Base-by-base conservation (phyloP, 2,888 invertebrate species). In the Dryobotodes eremita region DNA sequence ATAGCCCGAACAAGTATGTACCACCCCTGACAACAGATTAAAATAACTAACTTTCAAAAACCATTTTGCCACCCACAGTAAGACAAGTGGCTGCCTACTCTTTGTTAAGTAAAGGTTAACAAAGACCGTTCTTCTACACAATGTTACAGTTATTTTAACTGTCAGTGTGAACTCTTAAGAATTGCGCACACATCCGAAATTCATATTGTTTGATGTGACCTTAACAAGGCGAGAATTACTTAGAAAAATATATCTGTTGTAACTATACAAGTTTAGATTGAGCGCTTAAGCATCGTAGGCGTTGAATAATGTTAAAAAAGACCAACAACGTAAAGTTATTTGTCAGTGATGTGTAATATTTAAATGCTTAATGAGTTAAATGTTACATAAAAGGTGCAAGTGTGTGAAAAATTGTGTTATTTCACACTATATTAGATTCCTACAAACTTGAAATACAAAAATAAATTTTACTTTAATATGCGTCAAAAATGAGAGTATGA, bases 141-240 rank as follows among this genome's bases (percentile, higher is more conserved):
- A 73, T 74, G 83, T 71, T 77, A 84, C 75, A 79, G 75, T 83
- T 86, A 75, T 59, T 50, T 71, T 64, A 74, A 80, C 62, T 62
- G 74, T 75, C 71, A 84, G 65, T 81, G 69, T 79, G 71, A 82
- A 84, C 86, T 71, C 31, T 77, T 65, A 72, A 74, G 66, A 59
- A 79, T 83, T 75, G 84, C 71, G 50, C 26, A 84, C 23, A 59
- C 84, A 80, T 84, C 74, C 59, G 31, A 87, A 83, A 69, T 71
- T 75, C 74, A 80, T 84, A 86, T 85, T 85, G 87, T 85, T 83
- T 79, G 73, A 61, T 46, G 53, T 77, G 87, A 77, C 87, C 85
- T 85, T 82, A 86, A 84, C 84, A 7, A 79, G 71, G 59, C 42
- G 80, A 75, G 74, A 86, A 85, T 87, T 84, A 84, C 80, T 86